Evolutionary conservation across 2,113 vertebrate genomes (phyloP).

Genomic region (Halichoerus grypus): DNA sequence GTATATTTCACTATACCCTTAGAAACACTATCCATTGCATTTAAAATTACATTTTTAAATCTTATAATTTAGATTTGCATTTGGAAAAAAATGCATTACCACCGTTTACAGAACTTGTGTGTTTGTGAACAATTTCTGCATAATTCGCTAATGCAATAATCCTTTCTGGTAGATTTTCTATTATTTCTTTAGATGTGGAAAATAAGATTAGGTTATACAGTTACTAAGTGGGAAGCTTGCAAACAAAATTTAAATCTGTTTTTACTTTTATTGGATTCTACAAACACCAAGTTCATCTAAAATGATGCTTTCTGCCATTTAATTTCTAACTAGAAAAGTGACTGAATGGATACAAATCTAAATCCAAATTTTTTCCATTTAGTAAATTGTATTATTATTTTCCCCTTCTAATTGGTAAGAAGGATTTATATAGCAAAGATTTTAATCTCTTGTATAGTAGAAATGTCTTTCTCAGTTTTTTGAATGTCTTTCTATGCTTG

Average conservation of each 20-base stretch:
- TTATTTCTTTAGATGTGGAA: constrained; percentile 6
- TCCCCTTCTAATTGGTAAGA: constrained; percentile 5
- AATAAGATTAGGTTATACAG: constrained; percentile 2
- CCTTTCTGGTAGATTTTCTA: background rate
- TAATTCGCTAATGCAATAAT: background rate
- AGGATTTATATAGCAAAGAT: background rate
- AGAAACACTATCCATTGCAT: background rate
- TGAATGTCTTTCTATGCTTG: background rate
- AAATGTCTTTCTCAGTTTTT: background rate
- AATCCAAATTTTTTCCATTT: background rate
- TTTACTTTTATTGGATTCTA: background rate
- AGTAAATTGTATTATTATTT: background rate
- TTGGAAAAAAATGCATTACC: background rate
- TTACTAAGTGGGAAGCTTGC: background rate
- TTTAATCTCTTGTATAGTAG: background rate
- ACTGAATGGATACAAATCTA: background rate
- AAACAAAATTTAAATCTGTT: constrained; percentile 1
- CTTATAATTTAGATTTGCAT: background rate
- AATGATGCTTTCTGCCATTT: background rate
- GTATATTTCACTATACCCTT: background rate
- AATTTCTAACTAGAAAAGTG: background rate
- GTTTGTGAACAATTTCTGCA: background rate
- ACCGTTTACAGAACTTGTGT: background rate
- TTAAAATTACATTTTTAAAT: background rate
- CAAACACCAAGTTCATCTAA: background rate